phyloP scores from a whole-genome alignment of 2,888 invertebrate genomes.

The Trileptium ribeirensis region DNA sequence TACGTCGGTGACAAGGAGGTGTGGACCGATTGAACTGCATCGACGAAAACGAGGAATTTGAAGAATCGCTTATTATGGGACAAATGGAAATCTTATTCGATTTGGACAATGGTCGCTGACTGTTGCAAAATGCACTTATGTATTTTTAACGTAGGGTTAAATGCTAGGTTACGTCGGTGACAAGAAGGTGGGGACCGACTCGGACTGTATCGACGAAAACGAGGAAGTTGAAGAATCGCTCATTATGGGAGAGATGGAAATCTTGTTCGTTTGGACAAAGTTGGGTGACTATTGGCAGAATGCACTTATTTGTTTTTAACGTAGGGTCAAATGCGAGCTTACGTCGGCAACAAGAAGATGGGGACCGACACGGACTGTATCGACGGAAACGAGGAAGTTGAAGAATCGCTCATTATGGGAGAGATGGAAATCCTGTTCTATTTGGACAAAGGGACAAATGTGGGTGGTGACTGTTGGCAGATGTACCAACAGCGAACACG shows the following conservation, averaged over 20 bases:
- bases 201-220: background rate
- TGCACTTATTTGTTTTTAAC: too few species aligned
- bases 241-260: slow-evolving; percentile 7
- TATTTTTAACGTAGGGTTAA: too few species aligned
- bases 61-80: slow-evolving; percentile 5
- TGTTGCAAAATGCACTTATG: too few species aligned
- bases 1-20: slow-evolving; percentile 3
- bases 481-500: too few species aligned
- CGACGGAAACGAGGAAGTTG: background rate
- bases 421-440: slow-evolving; percentile 17
- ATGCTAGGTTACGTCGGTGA: slow-evolving; percentile 14
- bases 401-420: slow-evolving; percentile 5
- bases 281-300: too few species aligned
- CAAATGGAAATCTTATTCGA: slow-evolving; percentile 18
- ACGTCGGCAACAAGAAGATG: slow-evolving; percentile 1
- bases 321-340: slow-evolving; percentile 13
- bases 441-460: background rate
- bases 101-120: background rate
- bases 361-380: background rate
- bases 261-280: slow-evolving; percentile 8
- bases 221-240: slow-evolving; percentile 5
- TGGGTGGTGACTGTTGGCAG: too few species aligned
- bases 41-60: background rate
- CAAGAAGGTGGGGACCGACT: background rate
- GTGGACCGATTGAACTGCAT: background rate